phyloP scores from a whole-genome alignment of 1,140 invertebrate species.

The Ruditapes philippinarum region DNA sequence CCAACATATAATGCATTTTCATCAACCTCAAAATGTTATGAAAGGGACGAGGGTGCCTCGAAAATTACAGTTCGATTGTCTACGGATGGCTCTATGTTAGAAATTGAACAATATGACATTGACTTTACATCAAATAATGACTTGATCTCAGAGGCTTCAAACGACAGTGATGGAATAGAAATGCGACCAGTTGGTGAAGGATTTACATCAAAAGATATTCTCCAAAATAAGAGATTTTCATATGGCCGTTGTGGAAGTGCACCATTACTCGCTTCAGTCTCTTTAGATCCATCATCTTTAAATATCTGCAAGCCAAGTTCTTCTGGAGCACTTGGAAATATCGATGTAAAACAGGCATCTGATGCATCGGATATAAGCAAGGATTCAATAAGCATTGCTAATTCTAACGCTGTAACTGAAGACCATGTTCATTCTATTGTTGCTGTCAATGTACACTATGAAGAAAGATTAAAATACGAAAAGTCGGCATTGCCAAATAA shows the following conservation, averaged over 20 bases:
- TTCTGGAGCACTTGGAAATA: not conserved
- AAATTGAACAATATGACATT: slow-evolving; percentile 59
- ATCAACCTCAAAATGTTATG: slow-evolving; percentile 47
- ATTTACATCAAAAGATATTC: not conserved
- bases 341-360: not conserved
- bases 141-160: not conserved
- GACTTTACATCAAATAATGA: not conserved
- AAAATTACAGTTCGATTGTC: slow-evolving; percentile 60
- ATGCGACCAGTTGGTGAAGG: not conserved
- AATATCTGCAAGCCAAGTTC: no score
- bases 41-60: slow-evolving; percentile 2
- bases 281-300: not conserved
- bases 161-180: not conserved
- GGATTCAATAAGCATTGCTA: not conserved
- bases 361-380: not conserved
- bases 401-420: not conserved
- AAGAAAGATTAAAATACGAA: not conserved
- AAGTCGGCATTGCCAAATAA: no score
- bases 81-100: slow-evolving; percentile 60
- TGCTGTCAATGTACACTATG: not conserved
- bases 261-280: not conserved
- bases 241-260: slow-evolving; percentile 23
- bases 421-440: not conserved
- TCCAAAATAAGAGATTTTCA: not conserved
- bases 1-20: slow-evolving; percentile 58